phyloP scores from a whole-genome alignment of 2,888 invertebrate genomes.

The Drosophila borborema region DNA sequence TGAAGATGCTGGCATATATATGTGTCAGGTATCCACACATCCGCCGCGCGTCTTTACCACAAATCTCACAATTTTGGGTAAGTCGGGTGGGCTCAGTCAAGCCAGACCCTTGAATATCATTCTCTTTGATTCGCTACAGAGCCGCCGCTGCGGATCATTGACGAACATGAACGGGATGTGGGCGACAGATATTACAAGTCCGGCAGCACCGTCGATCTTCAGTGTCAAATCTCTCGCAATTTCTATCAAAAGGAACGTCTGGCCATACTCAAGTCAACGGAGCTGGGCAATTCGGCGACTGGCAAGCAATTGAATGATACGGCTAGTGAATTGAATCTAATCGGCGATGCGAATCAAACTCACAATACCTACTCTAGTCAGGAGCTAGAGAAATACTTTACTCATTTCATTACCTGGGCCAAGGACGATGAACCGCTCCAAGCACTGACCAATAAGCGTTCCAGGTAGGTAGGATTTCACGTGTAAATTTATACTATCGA shows the following conservation, averaged over 20 bases:
- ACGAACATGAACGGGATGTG: constrained; percentile 89
- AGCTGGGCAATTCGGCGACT: constrained; percentile 18
- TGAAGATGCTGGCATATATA: constrained; percentile 90
- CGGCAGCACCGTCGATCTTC: constrained; percentile 90
- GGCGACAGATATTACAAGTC: constrained; percentile 91
- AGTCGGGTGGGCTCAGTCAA: neutral
- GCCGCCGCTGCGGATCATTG: constrained; percentile 89
- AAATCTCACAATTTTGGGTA: constrained; percentile 91
- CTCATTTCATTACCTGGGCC: constrained; percentile 77
- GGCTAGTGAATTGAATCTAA: constrained; percentile 52
- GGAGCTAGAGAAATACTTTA: constrained; percentile 74
- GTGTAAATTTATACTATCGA: too few relatives aligned
- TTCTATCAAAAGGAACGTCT: constrained; percentile 83
- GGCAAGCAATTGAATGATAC: constrained; percentile 42
- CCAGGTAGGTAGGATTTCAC: constrained; percentile 56
- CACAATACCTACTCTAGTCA: constrained; percentile 54
- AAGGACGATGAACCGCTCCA: constrained; percentile 77
- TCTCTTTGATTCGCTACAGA: constrained; percentile 85
- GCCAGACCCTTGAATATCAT: too few relatives aligned
- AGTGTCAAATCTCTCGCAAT: constrained; percentile 86
- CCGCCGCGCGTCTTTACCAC: constrained; percentile 91
- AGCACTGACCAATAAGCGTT: constrained; percentile 64
- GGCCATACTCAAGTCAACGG: constrained; percentile 73
- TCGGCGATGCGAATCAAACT: constrained; percentile 59
- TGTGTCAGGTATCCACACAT: constrained; percentile 93